Conservation (phyloP, 2,113 vertebrate species). For the Ahaetulla prasina region DNA sequence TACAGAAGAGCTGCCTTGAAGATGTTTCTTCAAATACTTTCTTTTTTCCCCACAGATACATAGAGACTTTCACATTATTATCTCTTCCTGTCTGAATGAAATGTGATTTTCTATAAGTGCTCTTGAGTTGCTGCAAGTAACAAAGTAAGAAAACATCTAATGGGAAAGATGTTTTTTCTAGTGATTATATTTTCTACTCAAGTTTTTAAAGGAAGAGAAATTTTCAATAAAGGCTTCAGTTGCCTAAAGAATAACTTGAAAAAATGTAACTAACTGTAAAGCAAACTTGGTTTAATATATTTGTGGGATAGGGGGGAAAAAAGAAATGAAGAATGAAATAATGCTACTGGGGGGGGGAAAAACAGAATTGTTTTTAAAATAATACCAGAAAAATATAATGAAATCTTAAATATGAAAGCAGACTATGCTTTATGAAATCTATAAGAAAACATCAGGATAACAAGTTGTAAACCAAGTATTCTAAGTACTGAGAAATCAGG, state of each 20-base stretch:
- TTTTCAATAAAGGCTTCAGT: neutral
- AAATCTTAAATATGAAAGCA: neutral
- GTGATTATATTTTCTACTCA: slow-evolving; percentile 19
- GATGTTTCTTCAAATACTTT: neutral
- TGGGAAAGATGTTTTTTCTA: neutral
- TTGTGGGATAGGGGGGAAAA: neutral
- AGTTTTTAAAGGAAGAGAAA: neutral
- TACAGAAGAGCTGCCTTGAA: neutral
- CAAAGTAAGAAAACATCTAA: neutral
- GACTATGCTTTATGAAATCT: neutral
- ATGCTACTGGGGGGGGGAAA: neutral
- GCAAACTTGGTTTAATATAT: neutral
- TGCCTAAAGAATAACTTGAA: neutral
- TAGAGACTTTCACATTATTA: neutral
- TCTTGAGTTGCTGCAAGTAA: neutral
- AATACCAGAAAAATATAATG: neutral
- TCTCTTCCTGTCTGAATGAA: neutral
- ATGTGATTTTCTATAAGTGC: neutral
- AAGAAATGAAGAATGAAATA: neutral
- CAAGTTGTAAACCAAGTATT: neutral
- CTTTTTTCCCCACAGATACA: neutral
- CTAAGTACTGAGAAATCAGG: neutral
- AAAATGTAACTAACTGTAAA: neutral
- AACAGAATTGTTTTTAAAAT: neutral
- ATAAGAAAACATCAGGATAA: neutral